Conservation (phyloP, 2,888 invertebrate genomes). For the Celastrina argiolus region DNA sequence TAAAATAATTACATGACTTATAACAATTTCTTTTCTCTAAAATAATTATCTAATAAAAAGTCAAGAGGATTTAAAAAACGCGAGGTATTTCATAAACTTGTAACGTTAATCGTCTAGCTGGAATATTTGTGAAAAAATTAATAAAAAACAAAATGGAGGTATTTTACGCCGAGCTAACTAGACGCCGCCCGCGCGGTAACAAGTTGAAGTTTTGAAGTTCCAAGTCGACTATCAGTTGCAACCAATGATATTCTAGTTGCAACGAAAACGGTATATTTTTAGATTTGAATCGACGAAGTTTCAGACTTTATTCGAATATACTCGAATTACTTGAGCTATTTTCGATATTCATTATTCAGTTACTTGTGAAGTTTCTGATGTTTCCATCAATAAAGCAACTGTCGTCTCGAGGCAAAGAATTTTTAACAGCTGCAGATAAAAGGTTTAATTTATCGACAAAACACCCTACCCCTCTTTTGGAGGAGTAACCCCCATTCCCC, state of each 20-base stretch:
- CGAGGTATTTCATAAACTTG: background rate
- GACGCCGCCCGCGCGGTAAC: background rate
- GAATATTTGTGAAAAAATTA: background rate
- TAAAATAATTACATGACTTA: too few species aligned
- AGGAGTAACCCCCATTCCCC: too few species aligned
- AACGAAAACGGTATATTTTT: conserved; percentile 1
- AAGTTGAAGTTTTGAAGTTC: background rate
- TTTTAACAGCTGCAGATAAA: background rate
- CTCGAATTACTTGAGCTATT: background rate
- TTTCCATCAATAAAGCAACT: background rate
- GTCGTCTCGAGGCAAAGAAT: too few species aligned
- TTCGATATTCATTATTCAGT: background rate
- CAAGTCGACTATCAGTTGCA: conserved; percentile 17
- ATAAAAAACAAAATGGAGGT: background rate
- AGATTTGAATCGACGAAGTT: conserved; percentile 15
- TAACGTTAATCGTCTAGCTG: background rate
- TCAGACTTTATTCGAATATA: background rate
- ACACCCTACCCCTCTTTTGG: too few species aligned
- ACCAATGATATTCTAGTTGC: background rate
- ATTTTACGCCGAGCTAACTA: background rate
- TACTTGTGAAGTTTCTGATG: background rate
- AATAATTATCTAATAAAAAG: background rate
- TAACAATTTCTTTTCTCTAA: too few species aligned
- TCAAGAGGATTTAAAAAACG: background rate
- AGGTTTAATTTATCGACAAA: too few species aligned